These are phyloP conservation scores for Gallinago jamesoni DNA, from an alignment of 2,113 vertebrate genomes.

Conservation along the genomic window DNA sequence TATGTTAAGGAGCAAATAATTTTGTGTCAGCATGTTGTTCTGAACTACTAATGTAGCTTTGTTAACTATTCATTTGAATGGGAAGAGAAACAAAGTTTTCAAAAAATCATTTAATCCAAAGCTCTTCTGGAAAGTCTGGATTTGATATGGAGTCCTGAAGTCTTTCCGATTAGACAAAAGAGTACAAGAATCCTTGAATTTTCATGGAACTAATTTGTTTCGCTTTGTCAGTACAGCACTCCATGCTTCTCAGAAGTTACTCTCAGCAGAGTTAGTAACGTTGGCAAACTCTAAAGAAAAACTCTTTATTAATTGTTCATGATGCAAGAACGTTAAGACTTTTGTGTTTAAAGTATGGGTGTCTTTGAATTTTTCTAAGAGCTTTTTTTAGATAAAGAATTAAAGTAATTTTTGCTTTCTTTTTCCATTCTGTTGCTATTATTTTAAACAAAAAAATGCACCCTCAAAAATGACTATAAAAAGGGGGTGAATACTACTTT, in stretches of 20 bases:
- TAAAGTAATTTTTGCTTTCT: background rate
- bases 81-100: background rate
- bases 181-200: background rate
- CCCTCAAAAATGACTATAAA: background rate
- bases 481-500: background rate
- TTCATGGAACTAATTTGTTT: background rate
- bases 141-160: background rate
- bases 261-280: background rate
- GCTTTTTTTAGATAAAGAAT: background rate
- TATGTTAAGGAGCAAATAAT: background rate
- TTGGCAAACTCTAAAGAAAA: background rate
- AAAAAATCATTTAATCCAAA: background rate
- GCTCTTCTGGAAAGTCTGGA: background rate
- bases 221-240: background rate
- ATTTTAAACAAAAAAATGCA: background rate
- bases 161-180: background rate
- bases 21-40: background rate
- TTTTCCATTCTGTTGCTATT: background rate
- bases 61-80: background rate
- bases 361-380: background rate
- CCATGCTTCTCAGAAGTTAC: background rate
- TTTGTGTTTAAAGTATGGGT: background rate
- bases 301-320: background rate
- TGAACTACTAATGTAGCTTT: background rate
- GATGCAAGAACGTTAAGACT: background rate